Base-by-base conservation (phyloP, 2,888 invertebrate genomes). In the Lithophane ornitopus region DNA sequence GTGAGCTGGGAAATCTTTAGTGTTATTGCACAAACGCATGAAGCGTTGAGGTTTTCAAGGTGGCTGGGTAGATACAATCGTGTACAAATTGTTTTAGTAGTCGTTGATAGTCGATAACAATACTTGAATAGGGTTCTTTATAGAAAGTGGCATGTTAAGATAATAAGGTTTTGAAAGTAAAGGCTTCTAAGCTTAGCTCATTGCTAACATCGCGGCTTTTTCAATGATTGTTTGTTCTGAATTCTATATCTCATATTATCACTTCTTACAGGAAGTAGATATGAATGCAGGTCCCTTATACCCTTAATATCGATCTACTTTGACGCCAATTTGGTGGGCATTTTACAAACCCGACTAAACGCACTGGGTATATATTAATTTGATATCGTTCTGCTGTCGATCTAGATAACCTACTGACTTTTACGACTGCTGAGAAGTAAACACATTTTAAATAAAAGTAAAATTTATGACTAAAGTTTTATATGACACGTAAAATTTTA, bases 1-100 rank as follows among this genome's bases (percentile, higher is more conserved):
- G 81, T 79, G 76, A 79, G 80, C 82, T 85, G 79, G 71, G 83
- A 80, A 80, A 80, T 83, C 72, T 81, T 77, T 82, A 74, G 77
- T 75, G 77, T 83, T 85, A 78, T 80, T 81, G 78, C 78, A 81
- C 71, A 75, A 76, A 81, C 65, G 66, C 78, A 82, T 76, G 70
- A 72, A 71, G 28, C 71, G n/a, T 76, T 84, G 70, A 54, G 66
- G 74, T 72, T 85, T 78, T 85, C 77, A 85, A 80, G 76, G 76
- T 79, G 67, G 46, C 61, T 65, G 52, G 28, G 19, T 56, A 22
- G 52, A 69, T 71, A 82, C 66, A 77, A 71, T 77, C 28, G 63
- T 22, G 41, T 9, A 65, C 61, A 82, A 63, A 74, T 61, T 84
- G 49, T 72, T 74, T 65, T 69, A 54, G 58, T 67, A 22, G n/a